Evolutionary conservation across 2,888 invertebrate species (phyloP).

Genomic region (Plagodis pulveraria): DNA sequence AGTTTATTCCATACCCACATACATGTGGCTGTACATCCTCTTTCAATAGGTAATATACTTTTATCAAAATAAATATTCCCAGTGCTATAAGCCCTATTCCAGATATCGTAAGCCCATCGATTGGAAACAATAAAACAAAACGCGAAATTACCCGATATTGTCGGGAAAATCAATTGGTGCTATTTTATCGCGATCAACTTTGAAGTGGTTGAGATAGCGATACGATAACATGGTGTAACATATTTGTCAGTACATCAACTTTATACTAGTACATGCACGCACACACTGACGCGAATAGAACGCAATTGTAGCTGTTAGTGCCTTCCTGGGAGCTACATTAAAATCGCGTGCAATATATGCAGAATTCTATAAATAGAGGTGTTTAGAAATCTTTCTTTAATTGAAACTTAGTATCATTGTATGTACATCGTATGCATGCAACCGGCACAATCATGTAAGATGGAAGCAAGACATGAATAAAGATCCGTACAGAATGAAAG

Average conservation of each 20-base stretch:
- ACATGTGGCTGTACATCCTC: no score
- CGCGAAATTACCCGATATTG: constrained; percentile 49
- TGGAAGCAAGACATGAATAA: no score
- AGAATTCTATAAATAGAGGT: no score
- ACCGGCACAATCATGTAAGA: no score
- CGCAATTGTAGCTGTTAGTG: no score
- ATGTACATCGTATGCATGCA: no score
- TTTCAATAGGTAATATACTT: background rate
- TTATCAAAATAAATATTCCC: background rate
- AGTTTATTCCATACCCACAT: no score
- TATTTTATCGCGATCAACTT: constrained; percentile 73
- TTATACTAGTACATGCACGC: background rate
- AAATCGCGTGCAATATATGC: no score
- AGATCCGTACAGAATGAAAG: no score
- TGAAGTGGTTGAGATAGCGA: constrained; percentile 57
- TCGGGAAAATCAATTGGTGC: constrained; percentile 78
- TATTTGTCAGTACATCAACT: constrained; percentile 21
- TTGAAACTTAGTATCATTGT: no score
- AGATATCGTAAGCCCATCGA: constrained; percentile 35
- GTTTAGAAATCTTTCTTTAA: no score
- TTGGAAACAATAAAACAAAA: constrained; percentile 44
- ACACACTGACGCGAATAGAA: background rate
- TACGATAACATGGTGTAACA: constrained; percentile 44
- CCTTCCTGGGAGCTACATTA: no score
- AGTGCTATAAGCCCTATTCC: constrained; percentile 1